A percentile compares a stretch with the other conserved stretches of the same genome.
phyloP scores from a whole-genome alignment of 2,797 vertebrate genomes.

The Varecia variegata region DNA sequence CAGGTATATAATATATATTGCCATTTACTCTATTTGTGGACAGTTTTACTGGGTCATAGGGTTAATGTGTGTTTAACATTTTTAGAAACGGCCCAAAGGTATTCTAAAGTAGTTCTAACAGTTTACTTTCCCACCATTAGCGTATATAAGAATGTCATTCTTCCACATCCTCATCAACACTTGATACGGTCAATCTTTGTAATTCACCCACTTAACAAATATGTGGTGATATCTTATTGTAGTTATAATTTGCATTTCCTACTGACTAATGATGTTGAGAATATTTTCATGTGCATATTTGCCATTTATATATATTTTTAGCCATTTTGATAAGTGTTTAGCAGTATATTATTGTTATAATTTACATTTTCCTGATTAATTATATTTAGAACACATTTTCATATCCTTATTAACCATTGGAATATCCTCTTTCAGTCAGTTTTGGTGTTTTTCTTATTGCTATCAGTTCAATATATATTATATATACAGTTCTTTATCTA shows the following conservation, averaged over 20 bases:
- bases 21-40: neutral
- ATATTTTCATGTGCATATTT: neutral
- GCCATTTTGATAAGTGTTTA: neutral
- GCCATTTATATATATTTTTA: neutral
- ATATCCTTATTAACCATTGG: neutral
- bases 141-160: neutral
- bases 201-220: neutral
- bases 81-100: neutral
- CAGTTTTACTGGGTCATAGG: neutral
- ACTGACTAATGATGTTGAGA: neutral
- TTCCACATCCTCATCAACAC: neutral
- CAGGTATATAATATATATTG: neutral
- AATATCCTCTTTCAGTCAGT: neutral
- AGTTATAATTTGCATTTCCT: neutral
- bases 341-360: neutral
- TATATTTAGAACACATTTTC: neutral
- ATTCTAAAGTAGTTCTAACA: neutral
- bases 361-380: neutral
- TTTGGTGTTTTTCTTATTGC: neutral
- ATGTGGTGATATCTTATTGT: neutral
- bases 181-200: neutral
- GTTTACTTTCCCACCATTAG: neutral
- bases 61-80: neutral
- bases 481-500: neutral
- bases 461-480: neutral